phyloP scores from a whole-genome alignment of 2,888 invertebrate genomes.

The Epirrhoe alternata region DNA sequence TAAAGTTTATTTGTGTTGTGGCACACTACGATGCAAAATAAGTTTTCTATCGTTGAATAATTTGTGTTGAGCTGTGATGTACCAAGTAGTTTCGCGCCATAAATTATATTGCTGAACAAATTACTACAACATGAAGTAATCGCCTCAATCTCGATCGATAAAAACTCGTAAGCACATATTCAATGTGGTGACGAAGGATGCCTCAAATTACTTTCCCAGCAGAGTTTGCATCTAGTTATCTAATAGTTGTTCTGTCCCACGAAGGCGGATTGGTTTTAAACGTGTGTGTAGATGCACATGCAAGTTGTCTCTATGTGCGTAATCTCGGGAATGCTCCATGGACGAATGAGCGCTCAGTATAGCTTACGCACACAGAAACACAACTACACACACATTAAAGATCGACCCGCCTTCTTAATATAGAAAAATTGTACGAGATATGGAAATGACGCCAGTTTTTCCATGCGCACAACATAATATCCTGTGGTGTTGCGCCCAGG shows the following conservation, averaged over 20 bases:
- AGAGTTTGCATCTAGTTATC: slow-evolving; percentile 9
- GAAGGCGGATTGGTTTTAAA: too few species aligned
- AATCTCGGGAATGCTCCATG: too few species aligned
- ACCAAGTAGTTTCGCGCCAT: background rate
- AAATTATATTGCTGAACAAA: slow-evolving; percentile 8
- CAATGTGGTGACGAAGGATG: slow-evolving; percentile 25
- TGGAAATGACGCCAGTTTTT: slow-evolving; percentile 22
- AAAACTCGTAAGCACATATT: slow-evolving; percentile 21
- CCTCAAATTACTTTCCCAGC: slow-evolving; percentile 25
- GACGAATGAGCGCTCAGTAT: too few species aligned
- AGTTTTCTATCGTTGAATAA: too few species aligned
- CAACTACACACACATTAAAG: too few species aligned
- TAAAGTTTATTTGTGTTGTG: too few species aligned
- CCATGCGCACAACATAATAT: slow-evolving; percentile 14
- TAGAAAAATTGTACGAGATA: background rate
- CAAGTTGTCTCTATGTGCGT: too few species aligned
- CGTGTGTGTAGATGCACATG: too few species aligned
- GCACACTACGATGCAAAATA: too few species aligned
- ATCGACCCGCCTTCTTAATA: too few species aligned
- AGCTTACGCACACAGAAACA: too few species aligned
- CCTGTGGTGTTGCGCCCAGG: slow-evolving; percentile 5
- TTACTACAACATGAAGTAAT: slow-evolving; percentile 34
- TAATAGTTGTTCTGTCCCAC: too few species aligned
- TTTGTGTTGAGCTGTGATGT: background rate
- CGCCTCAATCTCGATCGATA: slow-evolving; percentile 20